phyloP scores from a whole-genome alignment of 2,888 invertebrate species.

The Campoplex nolae region DNA sequence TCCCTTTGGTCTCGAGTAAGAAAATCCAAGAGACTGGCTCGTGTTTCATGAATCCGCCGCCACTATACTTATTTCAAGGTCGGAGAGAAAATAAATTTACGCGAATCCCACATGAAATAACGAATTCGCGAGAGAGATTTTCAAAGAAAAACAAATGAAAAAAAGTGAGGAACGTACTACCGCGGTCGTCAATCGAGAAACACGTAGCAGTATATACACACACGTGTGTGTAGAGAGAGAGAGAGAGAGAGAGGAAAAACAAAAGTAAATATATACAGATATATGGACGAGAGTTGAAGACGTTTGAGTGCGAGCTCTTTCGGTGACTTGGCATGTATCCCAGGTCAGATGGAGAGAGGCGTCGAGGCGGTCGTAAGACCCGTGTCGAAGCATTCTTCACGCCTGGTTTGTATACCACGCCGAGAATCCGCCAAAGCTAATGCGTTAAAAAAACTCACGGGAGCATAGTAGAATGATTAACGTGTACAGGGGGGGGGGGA shows the following conservation, averaged over 20 bases:
- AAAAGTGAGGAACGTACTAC: neutral
- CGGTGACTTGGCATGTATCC: conserved; percentile 54
- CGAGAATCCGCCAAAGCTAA: conserved; percentile 13
- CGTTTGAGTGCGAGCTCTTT: neutral
- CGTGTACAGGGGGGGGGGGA: neutral
- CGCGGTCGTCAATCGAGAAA: neutral
- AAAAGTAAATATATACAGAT: neutral
- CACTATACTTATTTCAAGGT: neutral
- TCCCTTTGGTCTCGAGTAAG: no score
- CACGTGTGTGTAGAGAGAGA: no score
- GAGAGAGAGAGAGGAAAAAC: neutral
- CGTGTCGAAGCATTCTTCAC: conserved; percentile 61
- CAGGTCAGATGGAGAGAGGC: conserved; percentile 47
- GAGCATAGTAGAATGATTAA: conserved; percentile 35
- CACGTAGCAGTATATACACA: neutral
- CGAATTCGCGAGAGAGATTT: neutral
- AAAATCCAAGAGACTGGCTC: no score
- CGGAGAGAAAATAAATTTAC: neutral
- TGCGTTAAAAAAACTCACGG: neutral
- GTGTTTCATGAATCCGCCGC: neutral
- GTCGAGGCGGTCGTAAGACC: conserved; percentile 39
- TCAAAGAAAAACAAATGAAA: neutral
- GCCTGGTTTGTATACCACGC: conserved; percentile 21
- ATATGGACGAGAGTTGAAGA: neutral
- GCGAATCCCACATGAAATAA: neutral